Percentiles rank a stretch among this genome's conserved stretches.
Conservation (phyloP, 2,113 vertebrate species). For the Sceloporus tristichus region DNA sequence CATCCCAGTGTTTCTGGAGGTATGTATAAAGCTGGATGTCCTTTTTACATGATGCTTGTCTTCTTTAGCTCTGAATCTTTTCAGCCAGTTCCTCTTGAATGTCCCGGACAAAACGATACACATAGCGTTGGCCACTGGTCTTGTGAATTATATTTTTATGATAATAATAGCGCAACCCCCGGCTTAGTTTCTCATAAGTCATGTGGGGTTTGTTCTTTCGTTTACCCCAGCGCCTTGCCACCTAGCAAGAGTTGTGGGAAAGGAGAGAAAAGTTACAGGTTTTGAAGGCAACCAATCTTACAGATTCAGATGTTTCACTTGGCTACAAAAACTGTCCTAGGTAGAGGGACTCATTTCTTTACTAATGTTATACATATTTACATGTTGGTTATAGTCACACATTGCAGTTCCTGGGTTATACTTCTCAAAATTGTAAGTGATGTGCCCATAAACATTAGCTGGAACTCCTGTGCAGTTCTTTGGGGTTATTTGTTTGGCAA, state of each 20-base stretch:
- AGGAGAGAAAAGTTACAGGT: too few relatives aligned
- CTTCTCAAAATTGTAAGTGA: too few relatives aligned
- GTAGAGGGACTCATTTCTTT: too few relatives aligned
- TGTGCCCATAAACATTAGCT: too few relatives aligned
- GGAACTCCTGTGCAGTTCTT: too few relatives aligned
- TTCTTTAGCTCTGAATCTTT: conserved; percentile 63
- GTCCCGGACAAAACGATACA: conserved; percentile 87
- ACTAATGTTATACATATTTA: too few relatives aligned
- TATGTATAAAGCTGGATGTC: too few relatives aligned
- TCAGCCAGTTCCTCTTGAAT: conserved; percentile 80
- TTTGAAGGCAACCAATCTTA: not conserved
- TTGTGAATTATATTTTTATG: conserved; percentile 92
- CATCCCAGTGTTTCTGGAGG: not conserved
- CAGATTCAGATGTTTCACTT: not conserved
- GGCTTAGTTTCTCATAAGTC: conserved; percentile 91
- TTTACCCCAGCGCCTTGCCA: conserved; percentile 87
- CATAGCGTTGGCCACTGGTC: conserved; percentile 87
- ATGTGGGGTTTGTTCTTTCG: conserved; percentile 90
- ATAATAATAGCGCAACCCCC: conserved; percentile 88
- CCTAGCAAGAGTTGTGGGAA: conserved; percentile 62
- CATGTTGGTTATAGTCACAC: too few relatives aligned
- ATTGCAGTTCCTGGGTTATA: too few relatives aligned
- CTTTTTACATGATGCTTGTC: accelerated
- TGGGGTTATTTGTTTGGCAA: too few relatives aligned
- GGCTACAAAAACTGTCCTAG: not conserved